Percentiles rank a stretch among this genome's conserved stretches.
Evolutionary conservation across 1,140 invertebrate genomes (phyloP).

Genomic region (Aphis craccivora): DNA sequence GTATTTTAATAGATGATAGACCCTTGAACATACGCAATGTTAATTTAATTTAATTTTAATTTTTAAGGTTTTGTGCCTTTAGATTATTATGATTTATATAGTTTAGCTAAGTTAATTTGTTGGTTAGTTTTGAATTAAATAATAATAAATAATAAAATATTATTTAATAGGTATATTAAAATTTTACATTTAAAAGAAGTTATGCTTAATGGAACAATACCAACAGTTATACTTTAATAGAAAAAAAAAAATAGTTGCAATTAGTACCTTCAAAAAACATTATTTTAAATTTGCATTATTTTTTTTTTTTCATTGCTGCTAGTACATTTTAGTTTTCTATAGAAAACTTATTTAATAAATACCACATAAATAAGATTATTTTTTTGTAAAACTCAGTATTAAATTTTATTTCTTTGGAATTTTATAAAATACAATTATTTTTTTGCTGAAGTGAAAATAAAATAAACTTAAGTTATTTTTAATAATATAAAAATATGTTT

Average conservation of each 20-base stretch:
- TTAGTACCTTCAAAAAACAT: neutral
- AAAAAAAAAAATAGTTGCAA: neutral
- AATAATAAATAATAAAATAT: neutral
- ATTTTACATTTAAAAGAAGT: neutral
- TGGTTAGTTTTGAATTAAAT: neutral
- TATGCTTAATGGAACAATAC: neutral
- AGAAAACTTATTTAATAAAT: neutral
- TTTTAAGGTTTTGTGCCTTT: neutral
- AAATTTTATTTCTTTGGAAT: neutral
- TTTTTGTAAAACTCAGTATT: neutral
- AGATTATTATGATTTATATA: neutral
- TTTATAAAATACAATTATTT: neutral
- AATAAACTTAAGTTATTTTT: conserved; percentile 14
- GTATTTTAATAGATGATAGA: neutral
- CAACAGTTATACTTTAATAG: neutral
- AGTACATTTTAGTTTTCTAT: neutral
- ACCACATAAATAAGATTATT: neutral
- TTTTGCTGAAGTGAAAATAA: neutral
- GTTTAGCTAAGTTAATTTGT: neutral
- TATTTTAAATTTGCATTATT: neutral
- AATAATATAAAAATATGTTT: conserved; percentile 13
- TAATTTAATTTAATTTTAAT: neutral
- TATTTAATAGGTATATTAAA: neutral
- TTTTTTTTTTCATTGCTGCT: neutral
- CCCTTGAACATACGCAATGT: neutral